phyloP scores from a whole-genome alignment of 2,113 vertebrate genomes.

The Peucedramus taeniatus region DNA sequence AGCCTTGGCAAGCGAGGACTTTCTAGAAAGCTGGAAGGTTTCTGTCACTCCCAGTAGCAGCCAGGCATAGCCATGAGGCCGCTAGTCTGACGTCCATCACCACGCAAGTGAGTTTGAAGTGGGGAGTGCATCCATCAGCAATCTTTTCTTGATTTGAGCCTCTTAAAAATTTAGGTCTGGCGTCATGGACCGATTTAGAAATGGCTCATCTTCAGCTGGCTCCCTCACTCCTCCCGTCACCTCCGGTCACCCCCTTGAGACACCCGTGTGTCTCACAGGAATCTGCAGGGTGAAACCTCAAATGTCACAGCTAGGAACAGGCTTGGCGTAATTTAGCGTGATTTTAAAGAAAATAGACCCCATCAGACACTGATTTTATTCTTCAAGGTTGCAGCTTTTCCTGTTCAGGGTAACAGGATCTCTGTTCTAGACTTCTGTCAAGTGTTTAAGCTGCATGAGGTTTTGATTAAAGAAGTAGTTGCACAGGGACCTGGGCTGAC shows the following conservation, averaged over 20 bases:
- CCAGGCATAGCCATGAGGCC: not conserved
- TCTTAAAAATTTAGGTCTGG: slow-evolving; percentile 48
- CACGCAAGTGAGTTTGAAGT: slow-evolving; percentile 19
- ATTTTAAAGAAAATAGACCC: not conserved
- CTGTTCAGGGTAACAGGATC: not conserved
- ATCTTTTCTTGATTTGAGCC: slow-evolving; percentile 27
- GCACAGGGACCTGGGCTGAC: slow-evolving; percentile 46
- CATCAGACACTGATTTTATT: not conserved
- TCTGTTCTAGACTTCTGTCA: slow-evolving; percentile 21
- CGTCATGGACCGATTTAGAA: slow-evolving; percentile 5
- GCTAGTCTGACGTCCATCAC: slow-evolving; percentile 8
- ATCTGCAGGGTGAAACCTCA: not conserved
- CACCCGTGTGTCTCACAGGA: not conserved
- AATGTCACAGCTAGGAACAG: not conserved
- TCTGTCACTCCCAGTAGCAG: not conserved
- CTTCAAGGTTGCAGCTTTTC: slow-evolving; percentile 26
- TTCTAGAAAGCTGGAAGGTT: slow-evolving; percentile 37
- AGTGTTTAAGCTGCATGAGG: slow-evolving; percentile 22
- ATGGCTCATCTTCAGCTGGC: not conserved
- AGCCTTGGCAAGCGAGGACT: not conserved
- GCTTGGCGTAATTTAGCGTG: not conserved
- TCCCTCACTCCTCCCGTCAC: not conserved
- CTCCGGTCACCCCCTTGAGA: not conserved
- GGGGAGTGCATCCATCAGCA: not conserved
- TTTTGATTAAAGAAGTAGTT: slow-evolving; percentile 53